Evolutionary conservation across 1,140 invertebrate species (phyloP).

Genomic region (Pachypeltis micranthus): DNA sequence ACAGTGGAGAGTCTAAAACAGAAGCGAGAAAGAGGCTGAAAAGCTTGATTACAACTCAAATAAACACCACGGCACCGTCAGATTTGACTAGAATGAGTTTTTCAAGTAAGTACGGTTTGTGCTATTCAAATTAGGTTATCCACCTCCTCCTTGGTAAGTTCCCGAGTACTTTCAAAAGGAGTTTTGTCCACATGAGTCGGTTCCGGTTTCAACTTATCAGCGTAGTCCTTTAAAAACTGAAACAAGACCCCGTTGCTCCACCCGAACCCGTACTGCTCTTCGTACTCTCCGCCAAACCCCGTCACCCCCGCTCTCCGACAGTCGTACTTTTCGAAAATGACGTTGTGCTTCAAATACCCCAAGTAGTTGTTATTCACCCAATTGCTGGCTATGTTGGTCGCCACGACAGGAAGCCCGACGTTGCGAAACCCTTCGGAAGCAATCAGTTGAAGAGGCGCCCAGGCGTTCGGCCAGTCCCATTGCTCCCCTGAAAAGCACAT

Average conservation of each 20-base stretch:
- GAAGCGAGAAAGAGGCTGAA: too few relatives aligned
- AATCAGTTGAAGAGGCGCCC: slow-evolving; percentile 66
- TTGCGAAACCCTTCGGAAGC: slow-evolving; percentile 43
- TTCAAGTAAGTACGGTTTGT: too few relatives aligned
- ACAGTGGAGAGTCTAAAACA: too few relatives aligned
- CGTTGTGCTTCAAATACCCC: slow-evolving; percentile 33
- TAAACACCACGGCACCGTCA: too few relatives aligned
- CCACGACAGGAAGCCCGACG: slow-evolving; percentile 38
- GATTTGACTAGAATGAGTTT: too few relatives aligned
- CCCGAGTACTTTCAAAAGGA: background rate
- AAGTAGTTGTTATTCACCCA: slow-evolving; percentile 48
- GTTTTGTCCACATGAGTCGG: background rate
- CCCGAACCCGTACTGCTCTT: slow-evolving; percentile 78
- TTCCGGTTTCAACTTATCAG: background rate
- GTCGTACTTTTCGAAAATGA: slow-evolving; percentile 45
- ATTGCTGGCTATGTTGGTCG: slow-evolving; percentile 40
- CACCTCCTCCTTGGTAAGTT: background rate
- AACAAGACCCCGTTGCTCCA: slow-evolving; percentile 76
- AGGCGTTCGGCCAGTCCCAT: slow-evolving; percentile 84
- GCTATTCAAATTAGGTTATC: background rate
- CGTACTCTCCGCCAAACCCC: slow-evolving; percentile 81
- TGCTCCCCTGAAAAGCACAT: slow-evolving; percentile 58
- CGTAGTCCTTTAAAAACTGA: background rate
- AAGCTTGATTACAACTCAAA: too few relatives aligned
- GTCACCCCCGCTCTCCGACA: slow-evolving; percentile 51